Evolutionary conservation across 2,113 vertebrate species (phyloP).

Genomic region (Periophthalmodon schlosseri): DNA sequence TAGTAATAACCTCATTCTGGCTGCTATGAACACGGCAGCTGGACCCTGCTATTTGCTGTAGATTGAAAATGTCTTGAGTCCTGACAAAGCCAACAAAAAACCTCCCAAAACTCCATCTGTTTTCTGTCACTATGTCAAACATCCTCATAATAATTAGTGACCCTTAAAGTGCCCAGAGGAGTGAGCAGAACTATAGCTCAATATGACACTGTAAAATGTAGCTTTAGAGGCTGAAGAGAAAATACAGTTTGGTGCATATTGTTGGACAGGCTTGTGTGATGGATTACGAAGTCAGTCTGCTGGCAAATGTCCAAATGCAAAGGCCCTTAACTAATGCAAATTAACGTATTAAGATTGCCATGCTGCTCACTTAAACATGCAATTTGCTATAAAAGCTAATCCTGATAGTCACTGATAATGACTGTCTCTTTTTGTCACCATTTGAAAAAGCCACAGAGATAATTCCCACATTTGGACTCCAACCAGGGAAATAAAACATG

Average conservation of each 20-base stretch:
- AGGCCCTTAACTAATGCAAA: neutral
- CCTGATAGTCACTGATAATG: neutral
- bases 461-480: too few species aligned
- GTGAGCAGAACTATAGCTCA: neutral
- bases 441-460: too few species aligned
- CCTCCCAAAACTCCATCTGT: constrained; percentile 57
- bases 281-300: neutral
- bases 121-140: constrained; percentile 51
- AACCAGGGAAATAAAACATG: too few species aligned
- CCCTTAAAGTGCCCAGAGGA: neutral
- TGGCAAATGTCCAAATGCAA: neutral
- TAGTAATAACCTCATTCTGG: constrained; percentile 11
- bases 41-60: constrained; percentile 31
- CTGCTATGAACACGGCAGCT: constrained; percentile 19
- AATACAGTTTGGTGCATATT: neutral
- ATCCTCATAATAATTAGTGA: constrained; percentile 60
- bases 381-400: neutral
- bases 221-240: neutral
- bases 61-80: constrained; percentile 37
- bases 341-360: neutral
- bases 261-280: neutral
- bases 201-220: neutral
- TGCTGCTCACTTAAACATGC: neutral
- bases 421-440: too few species aligned
- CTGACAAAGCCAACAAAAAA: constrained; percentile 56